Conservation (phyloP, 1,140 invertebrate genomes). For the Drosophila repleta region DNA sequence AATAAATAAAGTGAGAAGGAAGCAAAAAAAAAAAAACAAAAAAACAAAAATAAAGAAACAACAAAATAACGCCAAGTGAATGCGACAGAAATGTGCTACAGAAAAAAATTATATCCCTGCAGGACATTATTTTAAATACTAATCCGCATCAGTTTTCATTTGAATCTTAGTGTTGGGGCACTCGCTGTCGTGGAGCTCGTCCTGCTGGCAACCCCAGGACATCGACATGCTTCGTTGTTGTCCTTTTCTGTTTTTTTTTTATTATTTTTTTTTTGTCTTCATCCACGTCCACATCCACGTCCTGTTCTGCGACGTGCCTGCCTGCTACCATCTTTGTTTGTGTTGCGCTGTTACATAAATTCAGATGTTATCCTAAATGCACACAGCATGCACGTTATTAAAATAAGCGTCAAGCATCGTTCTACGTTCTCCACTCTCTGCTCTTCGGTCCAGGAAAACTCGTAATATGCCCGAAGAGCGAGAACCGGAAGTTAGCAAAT, state of each 20-base stretch:
- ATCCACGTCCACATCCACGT: slow-evolving; percentile 25
- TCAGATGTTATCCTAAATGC: slow-evolving; percentile 83
- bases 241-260: slow-evolving; percentile 1
- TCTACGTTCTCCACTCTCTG: background rate
- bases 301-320: slow-evolving; percentile 51
- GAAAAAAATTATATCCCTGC: slow-evolving; percentile 81
- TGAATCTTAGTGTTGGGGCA: slow-evolving; percentile 58
- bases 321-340: slow-evolving; percentile 78
- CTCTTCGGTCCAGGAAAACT: slow-evolving; percentile 14
- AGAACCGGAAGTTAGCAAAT: slow-evolving; percentile 44
- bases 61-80: slow-evolving; percentile 41
- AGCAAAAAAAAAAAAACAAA: slow-evolving; percentile 42
- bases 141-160: slow-evolving; percentile 84
- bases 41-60: slow-evolving; percentile 29
- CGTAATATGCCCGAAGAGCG: slow-evolving; percentile 21
- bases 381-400: slow-evolving; percentile 82
- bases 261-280: too few relatives aligned
- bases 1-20: slow-evolving; percentile 65
- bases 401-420: slow-evolving; percentile 60
- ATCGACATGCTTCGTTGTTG: slow-evolving; percentile 38
- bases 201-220: slow-evolving; percentile 57
- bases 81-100: slow-evolving; percentile 43
- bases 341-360: slow-evolving; percentile 77
- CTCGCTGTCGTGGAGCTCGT: slow-evolving; percentile 10
- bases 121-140: slow-evolving; percentile 84